Percentiles rank a stretch among this genome's conserved stretches.
Conservation (phyloP, 2,113 vertebrate species). For the Tamias sibiricus region DNA sequence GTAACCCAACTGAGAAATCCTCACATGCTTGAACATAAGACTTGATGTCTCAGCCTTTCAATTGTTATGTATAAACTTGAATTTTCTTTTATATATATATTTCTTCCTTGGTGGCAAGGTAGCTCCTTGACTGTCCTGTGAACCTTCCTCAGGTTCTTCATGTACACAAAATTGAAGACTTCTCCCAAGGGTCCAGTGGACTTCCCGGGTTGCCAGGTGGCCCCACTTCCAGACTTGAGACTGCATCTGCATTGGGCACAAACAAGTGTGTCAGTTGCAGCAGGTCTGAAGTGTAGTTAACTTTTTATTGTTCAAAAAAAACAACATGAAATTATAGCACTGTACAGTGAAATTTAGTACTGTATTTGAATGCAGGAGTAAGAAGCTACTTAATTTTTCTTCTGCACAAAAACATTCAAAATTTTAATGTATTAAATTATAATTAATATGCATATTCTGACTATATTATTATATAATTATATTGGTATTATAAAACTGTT, state of each 20-base stretch:
- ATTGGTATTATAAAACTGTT: neutral
- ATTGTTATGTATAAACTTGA: neutral
- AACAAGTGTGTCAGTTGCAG: neutral
- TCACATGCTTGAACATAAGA: neutral
- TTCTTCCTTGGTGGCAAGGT: neutral
- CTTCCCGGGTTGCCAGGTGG: neutral
- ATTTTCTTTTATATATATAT: neutral
- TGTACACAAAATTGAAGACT: neutral
- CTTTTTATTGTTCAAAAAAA: neutral
- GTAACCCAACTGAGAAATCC: neutral
- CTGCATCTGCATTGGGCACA: neutral
- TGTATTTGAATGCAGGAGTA: neutral
- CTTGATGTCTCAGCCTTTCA: neutral
- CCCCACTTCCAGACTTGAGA: neutral
- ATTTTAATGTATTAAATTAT: neutral
- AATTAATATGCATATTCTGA: neutral
- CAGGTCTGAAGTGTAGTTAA: neutral
- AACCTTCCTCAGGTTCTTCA: neutral
- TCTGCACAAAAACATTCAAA: conserved; percentile 17
- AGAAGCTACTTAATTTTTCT: conserved; percentile 43
- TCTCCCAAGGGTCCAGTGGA: too few relatives aligned
- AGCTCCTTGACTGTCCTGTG: neutral
- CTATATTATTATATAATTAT: neutral
- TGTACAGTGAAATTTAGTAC: neutral
- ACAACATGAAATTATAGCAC: neutral